Evolutionary conservation across 2,888 invertebrate species (phyloP).

Genomic region (Volucella inflata): DNA sequence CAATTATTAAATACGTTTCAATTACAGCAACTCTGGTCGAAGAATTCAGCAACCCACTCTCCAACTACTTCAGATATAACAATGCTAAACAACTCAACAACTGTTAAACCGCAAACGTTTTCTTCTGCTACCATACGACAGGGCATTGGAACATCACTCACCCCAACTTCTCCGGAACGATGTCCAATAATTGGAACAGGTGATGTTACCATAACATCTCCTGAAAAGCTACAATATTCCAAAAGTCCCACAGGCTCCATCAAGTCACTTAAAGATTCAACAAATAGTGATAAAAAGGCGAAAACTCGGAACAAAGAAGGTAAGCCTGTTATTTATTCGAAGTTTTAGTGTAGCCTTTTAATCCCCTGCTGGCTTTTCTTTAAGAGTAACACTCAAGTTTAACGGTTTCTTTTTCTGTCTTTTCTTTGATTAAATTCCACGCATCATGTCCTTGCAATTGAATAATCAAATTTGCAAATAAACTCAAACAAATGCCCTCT

Average conservation of each 20-base stretch:
- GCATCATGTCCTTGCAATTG: conserved; percentile 69
- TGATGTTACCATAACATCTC: conserved; percentile 80
- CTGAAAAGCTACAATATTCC: conserved; percentile 82
- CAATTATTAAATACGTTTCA: not conserved
- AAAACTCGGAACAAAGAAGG: conserved; percentile 84
- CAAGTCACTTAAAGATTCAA: conserved; percentile 85
- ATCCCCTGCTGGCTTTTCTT: conserved; percentile 37
- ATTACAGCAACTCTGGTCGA: conserved; percentile 79
- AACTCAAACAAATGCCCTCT: conserved; percentile 56
- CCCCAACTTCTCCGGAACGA: conserved; percentile 81
- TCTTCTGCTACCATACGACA: conserved; percentile 83
- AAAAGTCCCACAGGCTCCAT: conserved; percentile 85
- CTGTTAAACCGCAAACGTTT: conserved; percentile 80
- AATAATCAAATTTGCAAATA: conserved; percentile 65
- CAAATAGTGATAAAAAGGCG: conserved; percentile 82
- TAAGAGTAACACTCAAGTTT: conserved; percentile 29
- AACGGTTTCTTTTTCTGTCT: conserved; percentile 55
- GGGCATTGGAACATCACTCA: conserved; percentile 82
- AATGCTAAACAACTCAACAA: conserved; percentile 77
- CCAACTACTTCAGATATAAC: conserved; percentile 78
- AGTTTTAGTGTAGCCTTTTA: conserved; percentile 17
- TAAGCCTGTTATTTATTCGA: conserved; percentile 75
- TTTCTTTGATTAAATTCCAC: conserved; percentile 66
- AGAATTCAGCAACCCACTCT: conserved; percentile 78
- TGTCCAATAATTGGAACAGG: conserved; percentile 81